These are phyloP conservation scores for Limosa lapponica DNA, from an alignment of 2,797 vertebrate genomes.

Conservation along the genomic window DNA sequence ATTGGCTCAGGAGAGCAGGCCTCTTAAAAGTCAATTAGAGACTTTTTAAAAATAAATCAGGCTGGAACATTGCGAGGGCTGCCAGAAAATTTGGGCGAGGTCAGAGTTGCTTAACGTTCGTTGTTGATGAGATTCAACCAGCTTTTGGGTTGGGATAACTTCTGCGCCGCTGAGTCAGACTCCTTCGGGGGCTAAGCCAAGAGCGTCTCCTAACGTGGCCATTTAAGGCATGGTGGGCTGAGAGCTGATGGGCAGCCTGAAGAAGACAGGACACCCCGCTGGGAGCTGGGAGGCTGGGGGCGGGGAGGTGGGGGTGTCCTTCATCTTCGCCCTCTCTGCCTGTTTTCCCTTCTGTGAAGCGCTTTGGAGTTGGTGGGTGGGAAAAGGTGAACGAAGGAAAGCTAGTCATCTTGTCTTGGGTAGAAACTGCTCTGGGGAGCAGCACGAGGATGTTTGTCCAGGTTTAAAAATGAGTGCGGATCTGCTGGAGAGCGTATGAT, in stretches of 20 bases:
- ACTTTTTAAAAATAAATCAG: constrained; percentile 71
- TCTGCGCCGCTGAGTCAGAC: constrained; percentile 28
- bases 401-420: background rate
- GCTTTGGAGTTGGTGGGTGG: background rate
- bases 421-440: background rate
- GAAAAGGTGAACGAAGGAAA: background rate
- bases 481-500: background rate
- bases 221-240: constrained; percentile 54
- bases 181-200: constrained; percentile 13
- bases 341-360: background rate
- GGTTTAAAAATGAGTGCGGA: background rate
- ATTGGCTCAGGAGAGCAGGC: constrained; percentile 64
- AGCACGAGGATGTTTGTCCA: background rate
- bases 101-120: constrained; percentile 29
- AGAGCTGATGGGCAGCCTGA: constrained; percentile 14
- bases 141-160: constrained; percentile 41
- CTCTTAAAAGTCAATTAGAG: constrained; percentile 73
- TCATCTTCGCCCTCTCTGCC: rapidly evolving
- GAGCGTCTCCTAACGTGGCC: constrained; percentile 16
- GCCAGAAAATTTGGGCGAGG: constrained; percentile 62
- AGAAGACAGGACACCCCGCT: background rate
- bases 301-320: background rate
- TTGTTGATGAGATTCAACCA: constrained; percentile 52
- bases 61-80: constrained; percentile 37
- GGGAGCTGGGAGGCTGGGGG: background rate